Evolutionary conservation across 2,113 vertebrate species (phyloP).

Genomic region (Equus quagga): DNA sequence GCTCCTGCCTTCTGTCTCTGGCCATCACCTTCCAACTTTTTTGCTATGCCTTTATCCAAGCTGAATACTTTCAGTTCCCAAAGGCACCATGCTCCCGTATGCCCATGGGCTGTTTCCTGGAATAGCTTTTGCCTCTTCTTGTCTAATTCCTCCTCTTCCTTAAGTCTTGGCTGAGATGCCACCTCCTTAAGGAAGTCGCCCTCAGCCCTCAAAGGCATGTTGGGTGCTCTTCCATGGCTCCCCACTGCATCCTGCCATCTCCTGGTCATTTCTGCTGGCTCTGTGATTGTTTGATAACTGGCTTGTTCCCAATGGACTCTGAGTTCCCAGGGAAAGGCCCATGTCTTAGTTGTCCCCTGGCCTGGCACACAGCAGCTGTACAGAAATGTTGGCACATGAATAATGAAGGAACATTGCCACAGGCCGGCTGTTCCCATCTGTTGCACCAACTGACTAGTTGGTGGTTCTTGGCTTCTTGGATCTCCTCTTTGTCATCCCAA

Average conservation of each 20-base stretch:
- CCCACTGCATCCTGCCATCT: background rate
- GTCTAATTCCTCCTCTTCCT: background rate
- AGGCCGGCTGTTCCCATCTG: conserved; percentile 71
- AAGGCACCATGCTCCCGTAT: background rate
- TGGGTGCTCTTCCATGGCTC: background rate
- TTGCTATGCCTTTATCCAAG: background rate
- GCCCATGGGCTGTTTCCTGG: background rate
- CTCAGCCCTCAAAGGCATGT: fast-evolving
- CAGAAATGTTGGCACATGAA: conserved; percentile 61
- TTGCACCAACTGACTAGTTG: conserved; percentile 58
- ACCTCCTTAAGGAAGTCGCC: background rate
- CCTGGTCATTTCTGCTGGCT: background rate
- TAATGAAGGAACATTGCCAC: conserved; percentile 62
- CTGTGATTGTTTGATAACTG: background rate
- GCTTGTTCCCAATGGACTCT: background rate
- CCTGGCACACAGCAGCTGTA: conserved; percentile 60
- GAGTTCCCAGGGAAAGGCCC: conserved; percentile 11
- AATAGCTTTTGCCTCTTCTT: background rate
- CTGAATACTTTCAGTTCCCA: background rate
- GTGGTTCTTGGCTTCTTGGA: conserved; percentile 48
- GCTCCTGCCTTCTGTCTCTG: background rate
- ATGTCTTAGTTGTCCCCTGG: background rate
- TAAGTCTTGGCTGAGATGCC: background rate
- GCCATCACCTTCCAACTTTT: background rate
- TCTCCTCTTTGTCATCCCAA: conserved; percentile 19